Evolutionary conservation across 1,140 invertebrate species (phyloP).

Genomic region (Mya arenaria): DNA sequence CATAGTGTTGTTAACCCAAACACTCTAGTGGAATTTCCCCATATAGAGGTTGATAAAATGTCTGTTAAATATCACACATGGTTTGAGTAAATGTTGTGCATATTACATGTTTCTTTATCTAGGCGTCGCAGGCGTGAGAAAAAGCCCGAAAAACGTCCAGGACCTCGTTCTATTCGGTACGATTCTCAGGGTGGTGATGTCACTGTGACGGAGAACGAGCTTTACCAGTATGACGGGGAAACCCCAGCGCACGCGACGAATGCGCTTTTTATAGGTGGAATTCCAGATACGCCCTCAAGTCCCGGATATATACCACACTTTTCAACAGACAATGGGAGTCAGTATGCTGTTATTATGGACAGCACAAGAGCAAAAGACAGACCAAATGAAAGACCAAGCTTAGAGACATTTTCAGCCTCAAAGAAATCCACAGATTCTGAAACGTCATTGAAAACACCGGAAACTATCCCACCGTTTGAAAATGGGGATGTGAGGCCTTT

Average conservation of each 20-base stretch:
- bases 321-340: constrained; percentile 33
- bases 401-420: neutral
- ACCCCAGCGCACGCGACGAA: constrained; percentile 27
- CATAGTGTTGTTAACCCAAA: too few species aligned
- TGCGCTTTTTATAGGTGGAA: constrained; percentile 46
- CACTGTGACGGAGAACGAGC: constrained; percentile 39
- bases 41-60: too few species aligned
- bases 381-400: constrained; percentile 28
- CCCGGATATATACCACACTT: constrained; percentile 37
- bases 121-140: neutral
- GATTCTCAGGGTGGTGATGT: constrained; percentile 30
- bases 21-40: too few species aligned
- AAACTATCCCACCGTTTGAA: neutral
- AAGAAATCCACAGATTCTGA: neutral
- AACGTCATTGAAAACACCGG: neutral
- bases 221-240: constrained; percentile 45
- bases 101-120: too few species aligned
- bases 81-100: too few species aligned
- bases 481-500: neutral
- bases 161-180: constrained; percentile 22
- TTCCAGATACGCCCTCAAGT: constrained; percentile 35
- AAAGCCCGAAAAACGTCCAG: neutral
- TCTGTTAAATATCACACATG: too few species aligned
- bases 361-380: constrained; percentile 16
- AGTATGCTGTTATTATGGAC: constrained; percentile 37